Percentiles rank a stretch among this genome's conserved stretches.
These are phyloP conservation scores for Nematopogon swammerdamellus DNA, from an alignment of 2,888 invertebrate species.

Conservation along the genomic window DNA sequence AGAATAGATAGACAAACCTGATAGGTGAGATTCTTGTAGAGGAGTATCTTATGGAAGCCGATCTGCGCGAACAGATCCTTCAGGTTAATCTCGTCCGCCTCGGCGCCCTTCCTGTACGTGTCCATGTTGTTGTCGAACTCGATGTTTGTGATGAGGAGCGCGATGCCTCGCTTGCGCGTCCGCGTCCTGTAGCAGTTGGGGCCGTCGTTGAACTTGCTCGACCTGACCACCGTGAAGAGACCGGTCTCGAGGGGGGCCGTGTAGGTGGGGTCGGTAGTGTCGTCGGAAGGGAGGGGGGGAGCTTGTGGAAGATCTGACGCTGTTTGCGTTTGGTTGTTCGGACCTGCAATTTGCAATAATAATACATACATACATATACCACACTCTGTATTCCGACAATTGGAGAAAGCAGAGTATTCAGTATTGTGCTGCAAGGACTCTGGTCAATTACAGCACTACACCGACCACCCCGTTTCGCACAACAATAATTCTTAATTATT, in stretches of 20 bases:
- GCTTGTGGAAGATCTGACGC: no score
- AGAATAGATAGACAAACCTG: conserved; percentile 23
- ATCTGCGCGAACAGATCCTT: conserved; percentile 58
- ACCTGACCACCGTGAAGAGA: conserved; percentile 28
- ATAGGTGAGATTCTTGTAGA: conserved; percentile 35
- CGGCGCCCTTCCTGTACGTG: conserved; percentile 52
- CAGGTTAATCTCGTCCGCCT: conserved; percentile 55
- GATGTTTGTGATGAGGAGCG: conserved; percentile 61
- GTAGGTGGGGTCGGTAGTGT: neutral
- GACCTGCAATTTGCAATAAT: no score
- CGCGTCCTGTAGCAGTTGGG: conserved; percentile 42
- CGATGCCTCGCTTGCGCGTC: conserved; percentile 53
- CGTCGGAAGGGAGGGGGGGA: no score
- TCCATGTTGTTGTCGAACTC: conserved; percentile 40
- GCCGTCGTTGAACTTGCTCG: conserved; percentile 20
- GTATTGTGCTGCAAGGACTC: no score
- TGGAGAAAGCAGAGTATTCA: no score
- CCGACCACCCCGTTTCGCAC: no score
- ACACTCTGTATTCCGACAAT: no score
- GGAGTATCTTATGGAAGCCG: conserved; percentile 44
- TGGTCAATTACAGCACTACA: no score
- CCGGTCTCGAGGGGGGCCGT: neutral
- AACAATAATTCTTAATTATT: no score
- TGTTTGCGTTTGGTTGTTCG: no score
- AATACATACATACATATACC: no score